Conservation (phyloP, 2,888 invertebrate genomes). For the Lasioglossum villosulum region DNA sequence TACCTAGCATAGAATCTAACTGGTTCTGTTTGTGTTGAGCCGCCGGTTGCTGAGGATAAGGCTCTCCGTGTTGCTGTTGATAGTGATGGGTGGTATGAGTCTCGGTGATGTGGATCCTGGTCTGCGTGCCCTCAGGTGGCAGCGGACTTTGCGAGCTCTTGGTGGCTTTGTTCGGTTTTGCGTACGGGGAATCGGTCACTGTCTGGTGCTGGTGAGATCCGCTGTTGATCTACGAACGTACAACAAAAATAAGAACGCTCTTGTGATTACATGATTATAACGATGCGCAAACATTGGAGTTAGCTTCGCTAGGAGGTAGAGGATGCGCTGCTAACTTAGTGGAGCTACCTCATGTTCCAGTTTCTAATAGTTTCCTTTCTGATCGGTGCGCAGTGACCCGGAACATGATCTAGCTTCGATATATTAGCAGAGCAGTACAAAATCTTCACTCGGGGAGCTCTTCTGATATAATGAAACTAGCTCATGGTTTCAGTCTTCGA, state of each 20-base stretch:
- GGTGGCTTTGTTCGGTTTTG: slow-evolving; percentile 88
- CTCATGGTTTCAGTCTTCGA: not conserved
- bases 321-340: not conserved
- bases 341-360: not conserved
- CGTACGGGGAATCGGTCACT: slow-evolving; percentile 89
- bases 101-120: slow-evolving; percentile 81
- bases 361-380: not conserved
- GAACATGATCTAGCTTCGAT: not conserved
- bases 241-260: not conserved
- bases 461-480: not conserved
- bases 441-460: not conserved
- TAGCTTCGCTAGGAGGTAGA: not conserved
- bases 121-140: slow-evolving; percentile 81
- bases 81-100: slow-evolving; percentile 81
- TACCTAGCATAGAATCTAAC: slow-evolving; percentile 96
- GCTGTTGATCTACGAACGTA: slow-evolving; percentile 86
- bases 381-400: not conserved
- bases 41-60: slow-evolving; percentile 83
- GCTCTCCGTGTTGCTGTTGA: slow-evolving; percentile 81
- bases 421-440: too few relatives aligned
- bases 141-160: slow-evolving; percentile 86
- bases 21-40: slow-evolving; percentile 87
- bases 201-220: slow-evolving; percentile 88
- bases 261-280: not conserved
- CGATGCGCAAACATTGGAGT: not conserved